These are phyloP conservation scores for Sipha flava DNA, from an alignment of 1,140 invertebrate genomes.

Conservation along the genomic window DNA sequence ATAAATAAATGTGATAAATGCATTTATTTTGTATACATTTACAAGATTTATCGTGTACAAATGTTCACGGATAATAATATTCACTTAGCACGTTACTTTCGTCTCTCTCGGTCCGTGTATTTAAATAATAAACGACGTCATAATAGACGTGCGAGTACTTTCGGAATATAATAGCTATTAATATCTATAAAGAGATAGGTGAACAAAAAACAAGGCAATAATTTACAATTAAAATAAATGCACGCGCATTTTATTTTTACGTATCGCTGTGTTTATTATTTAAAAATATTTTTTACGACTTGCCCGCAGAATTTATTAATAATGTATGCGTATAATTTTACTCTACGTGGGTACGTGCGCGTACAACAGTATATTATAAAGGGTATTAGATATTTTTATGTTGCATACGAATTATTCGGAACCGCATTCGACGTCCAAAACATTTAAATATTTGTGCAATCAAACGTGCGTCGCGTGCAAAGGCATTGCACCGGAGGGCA, in stretches of 20 bases:
- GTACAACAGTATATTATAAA: background rate
- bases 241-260: background rate
- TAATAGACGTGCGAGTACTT: background rate
- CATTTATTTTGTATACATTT: too few relatives aligned
- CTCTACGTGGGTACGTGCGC: too few relatives aligned
- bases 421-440: too few relatives aligned
- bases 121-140: background rate
- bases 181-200: background rate
- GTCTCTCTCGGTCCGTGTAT: background rate
- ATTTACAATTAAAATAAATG: background rate
- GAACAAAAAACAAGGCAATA: background rate
- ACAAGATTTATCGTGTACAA: background rate
- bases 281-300: background rate
- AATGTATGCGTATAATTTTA: background rate
- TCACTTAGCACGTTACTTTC: background rate
- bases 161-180: background rate
- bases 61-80: background rate
- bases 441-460: background rate
- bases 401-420: background rate
- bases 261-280: background rate
- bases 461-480: background rate
- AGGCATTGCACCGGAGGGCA: too few relatives aligned
- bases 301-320: background rate
- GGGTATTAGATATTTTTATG: background rate
- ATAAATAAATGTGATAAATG: background rate